Evolutionary conservation across 2,113 vertebrate species (phyloP).

Genomic region (Cygnus atratus): DNA sequence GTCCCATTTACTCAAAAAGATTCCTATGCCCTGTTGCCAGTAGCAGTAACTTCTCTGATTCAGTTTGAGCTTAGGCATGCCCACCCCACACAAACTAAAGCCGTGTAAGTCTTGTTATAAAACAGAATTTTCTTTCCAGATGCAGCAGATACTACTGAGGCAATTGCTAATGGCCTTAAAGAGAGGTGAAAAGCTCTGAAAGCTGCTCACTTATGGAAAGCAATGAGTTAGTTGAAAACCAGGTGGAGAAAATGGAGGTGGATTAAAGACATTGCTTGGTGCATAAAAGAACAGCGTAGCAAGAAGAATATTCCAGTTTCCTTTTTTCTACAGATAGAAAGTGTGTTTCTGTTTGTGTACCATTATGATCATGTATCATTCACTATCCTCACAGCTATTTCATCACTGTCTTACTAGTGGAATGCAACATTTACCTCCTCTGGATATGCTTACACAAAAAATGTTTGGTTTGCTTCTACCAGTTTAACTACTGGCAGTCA

Average conservation of each 20-base stretch:
- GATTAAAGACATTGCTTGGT: neutral
- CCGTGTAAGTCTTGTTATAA: neutral
- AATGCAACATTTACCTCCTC: neutral
- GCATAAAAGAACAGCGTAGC: neutral
- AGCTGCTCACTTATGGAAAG: neutral
- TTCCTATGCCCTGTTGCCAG: neutral
- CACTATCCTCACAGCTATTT: neutral
- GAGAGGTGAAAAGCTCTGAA: neutral
- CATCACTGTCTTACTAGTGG: neutral
- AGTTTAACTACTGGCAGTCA: neutral
- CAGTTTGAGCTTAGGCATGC: neutral
- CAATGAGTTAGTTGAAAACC: neutral
- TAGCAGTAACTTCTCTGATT: neutral
- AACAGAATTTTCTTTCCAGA: neutral
- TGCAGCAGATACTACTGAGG: neutral
- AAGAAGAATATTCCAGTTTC: fast-evolving
- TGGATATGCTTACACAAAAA: neutral
- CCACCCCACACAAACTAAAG: neutral
- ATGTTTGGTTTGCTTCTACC: neutral
- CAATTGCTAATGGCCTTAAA: neutral
- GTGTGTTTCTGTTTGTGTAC: neutral
- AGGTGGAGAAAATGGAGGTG: neutral
- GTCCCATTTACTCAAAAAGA: neutral
- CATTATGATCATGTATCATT: neutral
- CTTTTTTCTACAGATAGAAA: neutral